A percentile compares a stretch with the other conserved stretches of the same genome.
Evolutionary conservation across 1,140 invertebrate species (phyloP).

Genomic region (Drosophila sulfurigaster): DNA sequence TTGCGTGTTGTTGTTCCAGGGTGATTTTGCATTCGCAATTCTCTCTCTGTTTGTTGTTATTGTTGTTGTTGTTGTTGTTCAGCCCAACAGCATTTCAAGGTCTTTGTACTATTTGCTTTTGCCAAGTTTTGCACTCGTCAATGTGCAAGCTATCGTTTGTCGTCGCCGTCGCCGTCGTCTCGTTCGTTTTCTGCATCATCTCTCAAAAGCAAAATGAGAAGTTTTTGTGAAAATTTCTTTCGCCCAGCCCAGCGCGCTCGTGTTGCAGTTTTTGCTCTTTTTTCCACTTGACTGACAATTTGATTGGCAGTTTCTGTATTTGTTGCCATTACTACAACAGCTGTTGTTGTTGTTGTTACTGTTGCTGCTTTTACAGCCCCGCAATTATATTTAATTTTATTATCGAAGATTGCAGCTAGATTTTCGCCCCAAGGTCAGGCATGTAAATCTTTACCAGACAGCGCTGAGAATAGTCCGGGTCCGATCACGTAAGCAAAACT

Average conservation of each 20-base stretch:
- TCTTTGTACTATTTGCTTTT: constrained; percentile 77
- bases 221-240: constrained; percentile 76
- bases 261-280: constrained; percentile 78
- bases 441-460: constrained; percentile 75
- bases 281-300: constrained; percentile 82
- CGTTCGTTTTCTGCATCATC: constrained; percentile 77
- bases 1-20: constrained; percentile 77
- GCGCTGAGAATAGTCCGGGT: constrained; percentile 46
- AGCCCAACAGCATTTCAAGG: constrained; percentile 74
- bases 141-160: constrained; percentile 31
- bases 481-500: constrained; percentile 75
- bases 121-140: constrained; percentile 75
- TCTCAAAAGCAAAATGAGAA: constrained; percentile 61
- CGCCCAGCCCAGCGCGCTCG: constrained; percentile 42
- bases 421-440: constrained; percentile 80
- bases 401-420: constrained; percentile 82
- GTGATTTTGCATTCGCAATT: constrained; percentile 71
- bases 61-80: constrained; percentile 49
- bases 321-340: constrained; percentile 38
- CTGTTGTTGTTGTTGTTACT: constrained; percentile 42
- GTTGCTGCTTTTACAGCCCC: constrained; percentile 63
- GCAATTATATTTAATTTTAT: constrained; percentile 84
- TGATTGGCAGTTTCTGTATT: constrained; percentile 78
- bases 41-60: constrained; percentile 35
- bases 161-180: constrained; percentile 27